phyloP scores from a whole-genome alignment of 2,888 invertebrate species.

The Crioceris asparagi region DNA sequence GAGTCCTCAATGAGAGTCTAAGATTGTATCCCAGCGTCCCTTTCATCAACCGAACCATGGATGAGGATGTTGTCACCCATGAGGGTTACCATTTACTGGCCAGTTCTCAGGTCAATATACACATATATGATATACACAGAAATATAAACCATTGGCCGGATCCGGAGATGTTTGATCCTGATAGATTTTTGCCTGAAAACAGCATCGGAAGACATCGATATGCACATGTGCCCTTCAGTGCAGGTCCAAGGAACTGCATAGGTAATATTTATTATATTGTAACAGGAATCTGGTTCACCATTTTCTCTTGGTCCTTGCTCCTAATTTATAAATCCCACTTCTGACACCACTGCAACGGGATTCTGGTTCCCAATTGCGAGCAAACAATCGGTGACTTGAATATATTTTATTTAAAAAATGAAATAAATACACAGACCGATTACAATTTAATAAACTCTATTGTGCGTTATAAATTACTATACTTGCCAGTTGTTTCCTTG shows the following conservation, averaged over 20 bases:
- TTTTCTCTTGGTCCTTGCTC: too few relatives aligned
- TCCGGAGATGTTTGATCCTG: constrained; percentile 57
- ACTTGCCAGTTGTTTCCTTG: too few relatives aligned
- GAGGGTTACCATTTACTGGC: constrained; percentile 39
- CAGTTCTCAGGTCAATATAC: constrained; percentile 42
- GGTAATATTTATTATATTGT: constrained; percentile 38
- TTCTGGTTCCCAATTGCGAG: too few relatives aligned
- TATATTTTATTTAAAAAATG: too few relatives aligned
- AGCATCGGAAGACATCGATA: constrained; percentile 46
- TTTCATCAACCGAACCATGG: constrained; percentile 27
- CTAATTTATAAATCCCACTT: too few relatives aligned
- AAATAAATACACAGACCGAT: too few relatives aligned
- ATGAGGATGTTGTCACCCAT: constrained; percentile 23
- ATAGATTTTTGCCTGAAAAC: constrained; percentile 56
- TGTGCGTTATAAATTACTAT: too few relatives aligned
- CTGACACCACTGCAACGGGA: too few relatives aligned
- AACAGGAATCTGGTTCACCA: not conserved
- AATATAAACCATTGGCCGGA: constrained; percentile 52
- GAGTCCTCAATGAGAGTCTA: constrained; percentile 34
- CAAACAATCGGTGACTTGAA: too few relatives aligned
- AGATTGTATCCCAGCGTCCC: constrained; percentile 35
- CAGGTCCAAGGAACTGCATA: constrained; percentile 58
- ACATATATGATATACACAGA: constrained; percentile 54
- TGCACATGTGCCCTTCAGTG: constrained; percentile 57
- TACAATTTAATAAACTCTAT: too few relatives aligned